phyloP scores from a whole-genome alignment of 2,888 invertebrate genomes.

The Mechanitis mazaeus region DNA sequence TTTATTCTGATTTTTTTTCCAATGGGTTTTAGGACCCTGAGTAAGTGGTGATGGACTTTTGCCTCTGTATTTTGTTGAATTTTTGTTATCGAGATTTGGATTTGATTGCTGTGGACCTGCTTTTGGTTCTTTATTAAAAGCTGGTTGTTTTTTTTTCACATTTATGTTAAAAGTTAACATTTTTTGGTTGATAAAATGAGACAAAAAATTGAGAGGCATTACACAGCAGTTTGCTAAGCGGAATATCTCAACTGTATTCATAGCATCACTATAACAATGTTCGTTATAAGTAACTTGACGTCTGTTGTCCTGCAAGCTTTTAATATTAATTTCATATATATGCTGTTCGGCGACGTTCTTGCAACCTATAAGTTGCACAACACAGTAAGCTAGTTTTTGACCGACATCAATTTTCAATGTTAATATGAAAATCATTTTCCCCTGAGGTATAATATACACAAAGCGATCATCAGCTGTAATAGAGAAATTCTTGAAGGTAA shows the following conservation, averaged over 20 bases:
- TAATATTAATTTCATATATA: constrained; percentile 59
- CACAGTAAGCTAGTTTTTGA: constrained; percentile 60
- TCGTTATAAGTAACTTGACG: constrained; percentile 56
- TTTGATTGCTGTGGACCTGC: constrained; percentile 9
- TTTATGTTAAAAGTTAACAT: constrained; percentile 52
- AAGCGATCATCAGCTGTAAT: constrained; percentile 44
- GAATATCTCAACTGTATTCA: constrained; percentile 58
- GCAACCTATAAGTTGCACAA: constrained; percentile 59
- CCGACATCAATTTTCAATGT: constrained; percentile 46
- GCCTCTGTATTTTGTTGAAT: constrained; percentile 33
- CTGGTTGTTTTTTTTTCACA: constrained; percentile 43
- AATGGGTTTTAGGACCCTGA: constrained; percentile 34
- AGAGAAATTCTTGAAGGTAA: constrained; percentile 35
- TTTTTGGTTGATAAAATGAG: constrained; percentile 51
- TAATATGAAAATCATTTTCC: constrained; percentile 54
- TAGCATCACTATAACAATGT: constrained; percentile 58
- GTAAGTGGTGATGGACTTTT: constrained; percentile 29
- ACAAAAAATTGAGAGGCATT: constrained; percentile 49
- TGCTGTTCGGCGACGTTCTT: constrained; percentile 53
- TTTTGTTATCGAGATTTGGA: constrained; percentile 30
- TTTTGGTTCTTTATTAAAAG: constrained; percentile 31
- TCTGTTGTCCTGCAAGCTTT: constrained; percentile 50
- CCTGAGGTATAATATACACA: constrained; percentile 49
- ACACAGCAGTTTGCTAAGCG: constrained; percentile 54
- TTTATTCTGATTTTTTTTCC: constrained; percentile 10